Evolutionary conservation across 2,113 vertebrate genomes (phyloP), one percentile per base, ranked within the genome.

Genomic region (Carollia perspicillata): DNA sequence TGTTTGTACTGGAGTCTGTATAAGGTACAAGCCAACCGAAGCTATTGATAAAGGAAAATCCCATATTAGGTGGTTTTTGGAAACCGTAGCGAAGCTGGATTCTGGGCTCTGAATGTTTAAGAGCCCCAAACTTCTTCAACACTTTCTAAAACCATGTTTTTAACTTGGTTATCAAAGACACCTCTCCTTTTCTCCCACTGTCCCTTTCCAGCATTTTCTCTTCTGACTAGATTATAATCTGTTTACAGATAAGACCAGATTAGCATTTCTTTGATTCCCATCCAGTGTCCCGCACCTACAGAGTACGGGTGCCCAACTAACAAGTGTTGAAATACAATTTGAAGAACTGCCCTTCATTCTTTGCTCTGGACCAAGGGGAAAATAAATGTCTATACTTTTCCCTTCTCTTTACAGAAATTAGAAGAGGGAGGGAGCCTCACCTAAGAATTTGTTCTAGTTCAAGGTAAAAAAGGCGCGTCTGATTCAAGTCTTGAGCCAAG

Each of bases 391-490:
- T n/a, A 8, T 63, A 58, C 8, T 13, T 75, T 85, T 55, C 51
- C 37, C 20, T 85, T 91, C 91, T 40, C 11, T 86, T 78, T 78
- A 66, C 60, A 93, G 74, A 93, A 77, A 85, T 58, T 66, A 71
- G 37, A 94, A 89, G 75, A 12, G 35, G 3, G 37, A 37, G 11
- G 49, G 13, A 79, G 11, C 23, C 55, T 33, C 33, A 47, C 58
- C 80, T 78, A 69, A 65, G n/a, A 92, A 75, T 83, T 18, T 79
- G 55, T 89, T 92, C 63, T 77, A n/a, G 74, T 92, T 37, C 65
- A 47, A 92, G 55, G 71, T 74, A 60, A 42, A 79, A 69, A 78
- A 49, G 33, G 30, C 18, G 10, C 66, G 81, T 35, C 22, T 4
- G 49, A 77, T 28, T 92, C 42, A 28, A 79, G 63, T 63, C 63